Conservation (phyloP, 2,888 invertebrate species). For the Scrobipalpa atriplicella region DNA sequence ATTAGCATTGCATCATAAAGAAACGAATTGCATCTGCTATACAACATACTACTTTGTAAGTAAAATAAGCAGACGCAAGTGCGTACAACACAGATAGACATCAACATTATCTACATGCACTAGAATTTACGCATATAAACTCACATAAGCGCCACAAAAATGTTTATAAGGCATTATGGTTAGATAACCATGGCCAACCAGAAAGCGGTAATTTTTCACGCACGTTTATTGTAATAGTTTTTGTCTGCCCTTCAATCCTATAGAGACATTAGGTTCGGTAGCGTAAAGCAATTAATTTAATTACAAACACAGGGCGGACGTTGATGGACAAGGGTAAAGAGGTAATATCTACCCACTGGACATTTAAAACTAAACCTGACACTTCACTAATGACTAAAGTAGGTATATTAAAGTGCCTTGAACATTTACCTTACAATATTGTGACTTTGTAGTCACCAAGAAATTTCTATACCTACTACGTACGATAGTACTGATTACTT, state of each 20-base stretch:
- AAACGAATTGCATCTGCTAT: background rate
- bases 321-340: constrained; percentile 6
- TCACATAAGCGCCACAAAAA: background rate
- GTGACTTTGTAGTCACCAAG: no score
- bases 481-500: no score
- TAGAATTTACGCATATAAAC: background rate
- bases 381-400: background rate
- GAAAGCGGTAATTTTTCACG: background rate
- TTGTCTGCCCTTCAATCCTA: constrained; percentile 7
- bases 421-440: no score
- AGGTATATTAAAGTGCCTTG: no score
- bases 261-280: background rate
- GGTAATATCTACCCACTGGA: background rate
- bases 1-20: background rate
- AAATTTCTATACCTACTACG: no score
- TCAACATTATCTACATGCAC: background rate
- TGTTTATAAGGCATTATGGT: background rate
- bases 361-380: background rate
- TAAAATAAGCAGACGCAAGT: background rate
- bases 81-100: background rate
- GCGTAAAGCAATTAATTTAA: constrained; percentile 1
- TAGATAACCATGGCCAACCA: background rate
- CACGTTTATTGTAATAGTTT: background rate
- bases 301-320: constrained; percentile 27
- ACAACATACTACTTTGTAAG: background rate